Conservation (phyloP, 2,113 vertebrate species). For the Bubalus kerabau region DNA sequence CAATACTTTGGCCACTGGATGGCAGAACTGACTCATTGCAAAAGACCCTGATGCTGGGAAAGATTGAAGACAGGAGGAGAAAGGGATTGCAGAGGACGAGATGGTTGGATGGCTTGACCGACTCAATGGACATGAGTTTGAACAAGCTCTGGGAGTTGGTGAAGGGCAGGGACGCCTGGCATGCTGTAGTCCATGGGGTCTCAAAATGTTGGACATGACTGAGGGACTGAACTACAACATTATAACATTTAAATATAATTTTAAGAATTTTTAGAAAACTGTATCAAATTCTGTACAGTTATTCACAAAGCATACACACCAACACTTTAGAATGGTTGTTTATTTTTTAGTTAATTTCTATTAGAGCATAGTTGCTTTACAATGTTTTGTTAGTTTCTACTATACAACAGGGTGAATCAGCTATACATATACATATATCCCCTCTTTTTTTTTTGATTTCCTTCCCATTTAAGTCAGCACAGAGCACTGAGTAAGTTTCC, state of each 20-base stretch:
- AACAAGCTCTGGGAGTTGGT: neutral
- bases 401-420: neutral
- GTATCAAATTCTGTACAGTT: neutral
- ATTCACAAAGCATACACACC: neutral
- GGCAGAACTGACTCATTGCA: neutral
- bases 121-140: neutral
- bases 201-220: neutral
- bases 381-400: neutral
- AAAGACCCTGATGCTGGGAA: neutral
- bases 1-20: neutral
- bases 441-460: neutral
- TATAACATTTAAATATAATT: neutral
- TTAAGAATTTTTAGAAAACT: neutral
- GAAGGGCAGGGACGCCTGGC: neutral
- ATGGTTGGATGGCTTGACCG: neutral
- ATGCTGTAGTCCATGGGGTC: neutral
- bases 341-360: neutral
- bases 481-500: neutral
- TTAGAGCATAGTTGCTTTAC: neutral
- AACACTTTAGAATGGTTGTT: neutral
- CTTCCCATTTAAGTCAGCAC: neutral
- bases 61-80: neutral
- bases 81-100: neutral
- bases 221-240: neutral
- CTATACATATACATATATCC: neutral